Evolutionary conservation across 2,888 invertebrate genomes (phyloP).

Genomic region (Isotomurus palustris): DNA sequence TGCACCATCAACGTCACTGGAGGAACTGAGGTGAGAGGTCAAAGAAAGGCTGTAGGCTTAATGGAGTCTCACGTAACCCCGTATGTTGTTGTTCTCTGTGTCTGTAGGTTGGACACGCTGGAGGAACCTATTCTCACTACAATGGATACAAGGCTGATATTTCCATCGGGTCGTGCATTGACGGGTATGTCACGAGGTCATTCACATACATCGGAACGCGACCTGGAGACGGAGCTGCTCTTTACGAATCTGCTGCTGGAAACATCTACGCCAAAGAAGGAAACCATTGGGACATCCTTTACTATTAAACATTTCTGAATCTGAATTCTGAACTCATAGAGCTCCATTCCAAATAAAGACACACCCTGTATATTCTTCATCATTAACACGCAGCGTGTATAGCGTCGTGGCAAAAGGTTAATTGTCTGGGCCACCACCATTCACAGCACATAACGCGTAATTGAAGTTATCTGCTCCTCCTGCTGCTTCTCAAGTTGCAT

Average conservation of each 20-base stretch:
- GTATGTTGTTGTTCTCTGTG: too few species aligned
- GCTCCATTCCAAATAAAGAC: too few species aligned
- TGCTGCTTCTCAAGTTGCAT: too few species aligned
- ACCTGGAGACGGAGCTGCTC: slow-evolving; percentile 34
- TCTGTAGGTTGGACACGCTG: slow-evolving; percentile 33
- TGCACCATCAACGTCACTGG: slow-evolving; percentile 41
- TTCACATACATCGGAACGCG: slow-evolving; percentile 33
- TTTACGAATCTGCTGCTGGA: slow-evolving; percentile 33
- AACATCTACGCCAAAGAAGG: slow-evolving; percentile 42
- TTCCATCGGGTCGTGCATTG: slow-evolving; percentile 32
- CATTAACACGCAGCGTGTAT: too few species aligned
- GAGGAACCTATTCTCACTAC: slow-evolving; percentile 37
- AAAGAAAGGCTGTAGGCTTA: background rate
- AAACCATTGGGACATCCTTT: slow-evolving; percentile 43
- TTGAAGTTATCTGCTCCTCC: too few species aligned
- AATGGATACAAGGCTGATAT: slow-evolving; percentile 43
- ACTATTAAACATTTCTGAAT: slow-evolving; percentile 29
- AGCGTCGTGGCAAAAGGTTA: too few species aligned
- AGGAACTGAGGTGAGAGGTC: slow-evolving; percentile 44
- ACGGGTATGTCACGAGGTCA: slow-evolving; percentile 25
- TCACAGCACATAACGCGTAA: too few species aligned
- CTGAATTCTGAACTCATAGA: too few species aligned
- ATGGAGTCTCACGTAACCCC: background rate
- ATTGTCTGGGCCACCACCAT: too few species aligned
- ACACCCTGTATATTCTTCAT: too few species aligned